Evolutionary conservation across 2,113 vertebrate species (phyloP), one percentile per base, ranked within the genome.

Genomic region (Phaethon lepturus): DNA sequence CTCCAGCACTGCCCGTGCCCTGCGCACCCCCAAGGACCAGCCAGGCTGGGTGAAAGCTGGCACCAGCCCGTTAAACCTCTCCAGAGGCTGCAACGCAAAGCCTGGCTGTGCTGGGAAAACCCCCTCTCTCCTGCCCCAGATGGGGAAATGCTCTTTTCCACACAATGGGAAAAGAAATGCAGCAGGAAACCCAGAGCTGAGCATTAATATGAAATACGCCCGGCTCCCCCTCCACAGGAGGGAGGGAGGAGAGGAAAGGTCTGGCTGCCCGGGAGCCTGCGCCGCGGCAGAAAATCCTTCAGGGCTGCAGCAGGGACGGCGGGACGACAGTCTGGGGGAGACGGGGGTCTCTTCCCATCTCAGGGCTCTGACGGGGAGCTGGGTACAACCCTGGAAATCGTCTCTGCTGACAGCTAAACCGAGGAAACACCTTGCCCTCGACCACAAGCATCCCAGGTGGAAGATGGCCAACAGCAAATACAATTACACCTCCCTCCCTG

Each of bases 151-250:
- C 50, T 79, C 33, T 83, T 86, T 88, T 90, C 89, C 68, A 68
- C 24, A 95, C 95, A 96, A 96, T 94, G 92, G 86, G 86, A 45
- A 59, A 86, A 96, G 88, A 77, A 95, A 95, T 97, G 84, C 92
- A 95, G 95, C 96, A 97, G 97, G 97, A 97, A 97, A 94, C 86
- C 47, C 58, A 88, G 44, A 76, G 66, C 53, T 33, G 49, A 88
- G 62, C 79, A 59, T 74, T 84, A 79, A 69, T 25, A 59, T 42
- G 63, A 90, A 93, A 86, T 67, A 83, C 68, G 63, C 40, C 73
- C 23, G 2, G 62, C 53, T 90, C n/a, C 42, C 50, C 5, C 56
- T 60, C 19, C 0, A 2, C 44, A 17, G 0, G 2, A 40, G 26
- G 50, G 50, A 71, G 64, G 88, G 56, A 79, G 58, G 49, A 63